phyloP scores from a whole-genome alignment of 2,113 vertebrate genomes.

The Grammomys dolichurus region DNA sequence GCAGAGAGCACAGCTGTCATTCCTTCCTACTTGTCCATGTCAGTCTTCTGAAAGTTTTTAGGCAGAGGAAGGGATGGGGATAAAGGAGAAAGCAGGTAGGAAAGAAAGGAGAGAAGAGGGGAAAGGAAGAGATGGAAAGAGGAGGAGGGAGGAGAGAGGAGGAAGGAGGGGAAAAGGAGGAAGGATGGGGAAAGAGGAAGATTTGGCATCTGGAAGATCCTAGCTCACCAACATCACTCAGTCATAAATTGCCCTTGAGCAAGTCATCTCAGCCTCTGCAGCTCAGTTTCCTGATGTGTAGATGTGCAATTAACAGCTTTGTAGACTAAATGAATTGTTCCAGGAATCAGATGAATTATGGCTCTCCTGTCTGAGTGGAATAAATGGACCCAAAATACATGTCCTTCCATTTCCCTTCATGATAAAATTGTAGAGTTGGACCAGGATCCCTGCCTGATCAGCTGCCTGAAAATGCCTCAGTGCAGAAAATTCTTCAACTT shows the following conservation, averaged over 20 bases:
- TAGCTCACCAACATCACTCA: background rate
- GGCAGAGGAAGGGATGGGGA: background rate
- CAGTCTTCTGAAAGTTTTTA: background rate
- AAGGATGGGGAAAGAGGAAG: background rate
- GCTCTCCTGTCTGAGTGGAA: background rate
- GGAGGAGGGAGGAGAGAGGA: too few relatives aligned
- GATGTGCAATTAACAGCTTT: background rate
- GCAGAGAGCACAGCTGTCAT: fast-evolving
- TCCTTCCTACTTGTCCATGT: background rate
- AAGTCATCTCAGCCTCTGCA: background rate
- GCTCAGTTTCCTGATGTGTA: background rate
- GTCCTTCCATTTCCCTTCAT: background rate
- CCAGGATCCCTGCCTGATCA: background rate
- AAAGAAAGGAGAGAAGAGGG: background rate
- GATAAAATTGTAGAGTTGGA: background rate
- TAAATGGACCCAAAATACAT: background rate
- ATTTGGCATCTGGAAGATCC: background rate
- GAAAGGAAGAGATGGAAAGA: too few relatives aligned
- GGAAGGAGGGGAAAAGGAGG: background rate
- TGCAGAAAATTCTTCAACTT: background rate
- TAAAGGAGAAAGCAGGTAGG: background rate
- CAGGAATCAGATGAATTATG: background rate
- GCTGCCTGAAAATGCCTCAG: background rate
- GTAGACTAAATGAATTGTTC: background rate
- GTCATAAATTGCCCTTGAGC: background rate